Percentiles rank a stretch among this genome's conserved stretches.
Evolutionary conservation across 2,888 invertebrate genomes (phyloP).

Genomic region (Rugalucina vietnamica): DNA sequence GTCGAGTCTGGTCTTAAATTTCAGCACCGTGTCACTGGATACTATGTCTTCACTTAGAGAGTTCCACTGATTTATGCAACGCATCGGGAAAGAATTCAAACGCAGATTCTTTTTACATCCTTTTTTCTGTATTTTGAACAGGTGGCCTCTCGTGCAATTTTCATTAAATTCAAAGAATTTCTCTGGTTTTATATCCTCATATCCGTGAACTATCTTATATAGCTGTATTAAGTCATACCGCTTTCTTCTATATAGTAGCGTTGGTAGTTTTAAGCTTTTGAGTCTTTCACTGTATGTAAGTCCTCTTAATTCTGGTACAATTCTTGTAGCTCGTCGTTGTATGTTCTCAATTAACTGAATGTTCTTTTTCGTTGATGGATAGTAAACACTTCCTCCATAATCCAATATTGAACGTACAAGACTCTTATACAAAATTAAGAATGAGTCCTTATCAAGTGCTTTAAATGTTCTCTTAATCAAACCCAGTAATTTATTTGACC

Average conservation of each 20-base stretch:
- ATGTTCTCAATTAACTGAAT: conserved; percentile 24
- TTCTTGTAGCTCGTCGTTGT: conserved; percentile 19
- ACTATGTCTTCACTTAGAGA: conserved; percentile 7
- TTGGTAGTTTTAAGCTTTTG: conserved; percentile 26
- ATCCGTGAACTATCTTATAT: conserved; percentile 6
- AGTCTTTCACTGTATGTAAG: conserved; percentile 18
- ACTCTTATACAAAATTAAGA: not conserved
- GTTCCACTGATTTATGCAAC: conserved; percentile 8
- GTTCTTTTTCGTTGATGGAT: conserved; percentile 19
- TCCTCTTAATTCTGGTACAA: conserved; percentile 23
- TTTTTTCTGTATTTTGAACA: conserved; percentile 17
- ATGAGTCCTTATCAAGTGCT: conserved; percentile 3
- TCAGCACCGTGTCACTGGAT: not conserved
- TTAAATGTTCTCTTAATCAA: conserved; percentile 14
- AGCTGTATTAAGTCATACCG: conserved; percentile 35
- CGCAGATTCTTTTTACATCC: not conserved
- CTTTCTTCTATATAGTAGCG: conserved; percentile 17
- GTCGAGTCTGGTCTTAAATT: not conserved
- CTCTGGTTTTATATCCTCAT: not conserved
- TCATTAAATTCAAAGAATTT: conserved; percentile 16
- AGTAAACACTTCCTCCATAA: conserved; percentile 4
- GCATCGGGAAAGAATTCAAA: not conserved
- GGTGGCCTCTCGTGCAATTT: conserved; percentile 21
- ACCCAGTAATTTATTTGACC: too few species aligned
- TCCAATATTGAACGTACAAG: conserved; percentile 4